These are phyloP conservation scores for Tiliacea citrago DNA, from an alignment of 2,888 invertebrate genomes.

Conservation along the genomic window DNA sequence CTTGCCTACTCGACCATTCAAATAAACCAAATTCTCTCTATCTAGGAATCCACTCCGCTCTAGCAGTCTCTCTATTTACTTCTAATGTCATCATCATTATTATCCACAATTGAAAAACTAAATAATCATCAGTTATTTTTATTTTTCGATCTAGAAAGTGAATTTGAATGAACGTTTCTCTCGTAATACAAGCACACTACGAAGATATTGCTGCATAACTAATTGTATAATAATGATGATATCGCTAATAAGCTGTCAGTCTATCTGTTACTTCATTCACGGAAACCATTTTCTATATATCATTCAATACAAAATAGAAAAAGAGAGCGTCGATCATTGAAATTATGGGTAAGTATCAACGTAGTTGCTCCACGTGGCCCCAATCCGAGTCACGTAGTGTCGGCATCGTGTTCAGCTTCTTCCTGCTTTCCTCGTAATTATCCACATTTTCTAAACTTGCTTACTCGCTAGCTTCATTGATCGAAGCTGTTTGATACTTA, in stretches of 20 bases:
- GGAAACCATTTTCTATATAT: constrained; percentile 41
- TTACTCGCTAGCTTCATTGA: constrained; percentile 18
- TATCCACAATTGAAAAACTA: background rate
- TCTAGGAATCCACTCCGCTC: background rate
- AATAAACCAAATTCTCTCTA: background rate
- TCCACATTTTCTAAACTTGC: constrained; percentile 54
- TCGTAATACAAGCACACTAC: background rate
- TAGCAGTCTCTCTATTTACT: too few species aligned
- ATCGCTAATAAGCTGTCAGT: constrained; percentile 20
- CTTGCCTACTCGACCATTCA: background rate
- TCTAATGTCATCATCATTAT: background rate
- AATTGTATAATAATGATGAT: constrained; percentile 15
- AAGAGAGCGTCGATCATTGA: constrained; percentile 44
- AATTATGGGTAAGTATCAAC: constrained; percentile 48
- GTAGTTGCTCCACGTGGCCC: constrained; percentile 53
- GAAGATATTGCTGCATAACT: background rate
- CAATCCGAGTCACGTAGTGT: constrained; percentile 56
- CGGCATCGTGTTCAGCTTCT: constrained; percentile 40
- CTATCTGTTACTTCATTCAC: constrained; percentile 28
- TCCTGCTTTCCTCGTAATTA: constrained; percentile 60
- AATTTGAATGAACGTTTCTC: background rate
- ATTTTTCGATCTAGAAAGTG: background rate
- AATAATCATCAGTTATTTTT: constrained; percentile 4
- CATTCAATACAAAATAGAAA: constrained; percentile 48
- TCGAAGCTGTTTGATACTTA: background rate